Base-by-base conservation (phyloP, 2,797 vertebrate species). In the Tarsius wallacei region DNA sequence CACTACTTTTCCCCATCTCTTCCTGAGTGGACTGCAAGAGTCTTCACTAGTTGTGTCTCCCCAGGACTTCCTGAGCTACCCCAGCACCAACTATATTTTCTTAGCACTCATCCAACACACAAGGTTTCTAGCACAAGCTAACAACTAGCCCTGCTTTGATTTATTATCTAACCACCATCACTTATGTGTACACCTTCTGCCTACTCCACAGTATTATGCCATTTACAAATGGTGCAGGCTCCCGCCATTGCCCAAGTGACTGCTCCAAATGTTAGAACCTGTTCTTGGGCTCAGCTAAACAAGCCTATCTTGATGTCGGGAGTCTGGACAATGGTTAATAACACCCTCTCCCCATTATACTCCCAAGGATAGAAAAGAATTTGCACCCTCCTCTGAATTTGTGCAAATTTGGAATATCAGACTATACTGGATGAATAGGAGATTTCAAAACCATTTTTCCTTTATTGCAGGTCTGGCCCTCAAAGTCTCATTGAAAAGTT, bases 381-480 rank as follows among this genome's bases (percentile, higher is more conserved):
- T 28, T 83, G 8, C 1, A 5, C 2, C n/a, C 26, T 61, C 33
- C 66, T 64, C 85, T 80, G 51, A 76, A 90, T 89, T n/a, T 76
- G 49, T 53, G 73, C 36, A 90, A 59, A 80, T 71, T 85, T 59
- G 49, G 47, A 81, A 82, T 74, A 78, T 93, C 73, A 83, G 59
- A 83, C 59, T 42, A 22, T 13, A n/a, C 51, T 84, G 17, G 28
- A 31, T 55, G 87, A 91, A 36, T 12, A 68, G 2, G 82, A 42
- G 80, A 84, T 76, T 96, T 94, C 74, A 94, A 89, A 93, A 92
- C 26, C 51, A 61, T 81, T 86, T 88, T 64, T 49, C 49, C 78
- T 92, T 84, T 24, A 70, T 74, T 66, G 89, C 70, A 53, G 63
- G 59, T 42, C 33, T 14, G 94, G 47, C n/a, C 49, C 59, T 93